Conservation (phyloP, 2,888 invertebrate species). For the Nasonovia ribisnigri region DNA sequence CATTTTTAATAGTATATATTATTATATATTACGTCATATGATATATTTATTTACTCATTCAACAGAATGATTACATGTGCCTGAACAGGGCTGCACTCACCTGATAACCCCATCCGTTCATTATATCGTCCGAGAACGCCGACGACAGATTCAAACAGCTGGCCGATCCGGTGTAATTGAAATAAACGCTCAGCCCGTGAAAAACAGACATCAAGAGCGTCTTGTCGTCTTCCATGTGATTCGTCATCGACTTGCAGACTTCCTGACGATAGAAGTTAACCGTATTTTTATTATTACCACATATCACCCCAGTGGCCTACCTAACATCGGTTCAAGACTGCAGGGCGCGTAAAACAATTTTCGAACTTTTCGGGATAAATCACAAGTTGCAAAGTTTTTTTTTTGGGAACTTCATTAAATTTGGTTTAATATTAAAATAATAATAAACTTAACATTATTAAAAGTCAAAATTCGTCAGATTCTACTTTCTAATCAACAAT, state of each 20-base stretch:
- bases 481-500: too few species aligned
- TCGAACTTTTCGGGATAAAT: background rate
- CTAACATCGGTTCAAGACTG: background rate
- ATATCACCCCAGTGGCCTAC: background rate
- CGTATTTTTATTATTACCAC: background rate
- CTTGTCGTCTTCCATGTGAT: constrained; percentile 72
- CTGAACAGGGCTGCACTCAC: background rate
- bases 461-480: too few species aligned
- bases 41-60: background rate
- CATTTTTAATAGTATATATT: background rate
- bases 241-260: constrained; percentile 72
- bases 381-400: background rate
- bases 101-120: constrained; percentile 35
- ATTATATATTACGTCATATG: background rate
- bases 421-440: too few species aligned
- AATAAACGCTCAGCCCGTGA: constrained; percentile 74
- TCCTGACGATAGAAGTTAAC: constrained; percentile 70
- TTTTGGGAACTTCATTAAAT: background rate
- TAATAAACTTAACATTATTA: too few species aligned
- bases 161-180: constrained; percentile 36
- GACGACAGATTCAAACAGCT: constrained; percentile 69
- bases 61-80: background rate
- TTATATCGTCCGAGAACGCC: background rate
- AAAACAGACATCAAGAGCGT: constrained; percentile 76
- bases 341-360: background rate